Evolutionary conservation across 2,888 invertebrate genomes (phyloP), one percentile per base, ranked within the genome.

Genomic region (Carcina quercana): DNA sequence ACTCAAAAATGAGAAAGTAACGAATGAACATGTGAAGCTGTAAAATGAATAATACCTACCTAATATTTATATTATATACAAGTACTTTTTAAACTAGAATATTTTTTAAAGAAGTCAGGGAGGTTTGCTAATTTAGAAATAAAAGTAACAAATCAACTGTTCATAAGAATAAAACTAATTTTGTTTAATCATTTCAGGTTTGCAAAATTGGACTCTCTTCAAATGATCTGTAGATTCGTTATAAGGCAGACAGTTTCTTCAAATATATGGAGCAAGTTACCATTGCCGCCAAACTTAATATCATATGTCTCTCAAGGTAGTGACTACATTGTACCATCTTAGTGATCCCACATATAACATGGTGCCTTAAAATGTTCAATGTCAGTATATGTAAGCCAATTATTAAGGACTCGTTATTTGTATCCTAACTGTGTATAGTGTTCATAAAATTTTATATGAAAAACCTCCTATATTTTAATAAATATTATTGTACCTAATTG

Each of bases 221-320:
- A 91, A 72, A 90, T 90, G 79, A 86, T 91, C 48, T 91, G 91
- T 67, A 86, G 91, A 51, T 91, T 91, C 82, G 89, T 91, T 15
- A 90, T 92, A 48, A 82, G 91, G 45, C 89, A 90, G 67, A 87
- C 88, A 47, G 90, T 89, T 28, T 74, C 89, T 45, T 79, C 88
- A 43, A 88, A 88, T 64, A 87, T 88, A 54, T 89, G 91, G 71
- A 86, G 86, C 48, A 86, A 86, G 54, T 80, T 92, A 55, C 91
- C 91, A 40, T 73, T 92, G 49, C 87, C 87, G 34, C 73, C 76
- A 53, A 82, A 82, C 47, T 65, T 86, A 45, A 75, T 80, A 54
- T 55, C 55, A 35, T 83, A 79, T 60, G 64, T 83, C 30, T 69
- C 76, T 37, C 54, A 53, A 40, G 83, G 83, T 43, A 86, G 79